A percentile compares a stretch with the other conserved stretches of the same genome.
These are phyloP conservation scores for Xiphophorus couchianus DNA, from an alignment of 2,113 vertebrate genomes.

Conservation along the genomic window DNA sequence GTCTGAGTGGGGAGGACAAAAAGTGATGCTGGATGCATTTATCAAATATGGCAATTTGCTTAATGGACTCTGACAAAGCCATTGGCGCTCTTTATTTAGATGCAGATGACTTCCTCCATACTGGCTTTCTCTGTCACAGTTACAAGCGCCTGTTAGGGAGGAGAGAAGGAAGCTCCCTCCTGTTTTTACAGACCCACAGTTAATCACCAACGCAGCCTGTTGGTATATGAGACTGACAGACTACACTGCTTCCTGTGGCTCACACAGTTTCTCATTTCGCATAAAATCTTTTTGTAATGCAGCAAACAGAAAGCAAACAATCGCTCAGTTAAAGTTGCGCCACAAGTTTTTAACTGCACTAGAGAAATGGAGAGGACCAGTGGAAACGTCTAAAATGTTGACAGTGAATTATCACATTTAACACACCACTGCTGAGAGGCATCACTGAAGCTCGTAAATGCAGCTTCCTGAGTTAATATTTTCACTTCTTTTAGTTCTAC, in stretches of 20 bases:
- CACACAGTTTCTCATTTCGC: slow-evolving; percentile 29
- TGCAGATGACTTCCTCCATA: slow-evolving; percentile 76
- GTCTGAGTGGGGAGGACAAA: slow-evolving; percentile 36
- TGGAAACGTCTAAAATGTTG: slow-evolving; percentile 24
- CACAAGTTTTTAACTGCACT: slow-evolving; percentile 10
- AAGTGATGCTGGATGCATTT: slow-evolving; percentile 63
- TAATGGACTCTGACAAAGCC: slow-evolving; percentile 81
- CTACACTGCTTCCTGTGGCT: slow-evolving; percentile 37
- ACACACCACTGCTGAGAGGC: neutral
- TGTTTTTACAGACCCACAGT: slow-evolving; percentile 58
- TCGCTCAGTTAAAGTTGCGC: slow-evolving; percentile 15
- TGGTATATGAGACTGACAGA: slow-evolving; percentile 29
- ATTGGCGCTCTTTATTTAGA: slow-evolving; percentile 78
- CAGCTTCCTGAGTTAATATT: slow-evolving; percentile 26
- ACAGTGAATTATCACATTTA: slow-evolving; percentile 7
- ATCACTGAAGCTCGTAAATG: slow-evolving; percentile 33
- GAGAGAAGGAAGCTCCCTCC: slow-evolving; percentile 40
- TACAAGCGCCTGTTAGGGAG: slow-evolving; percentile 47
- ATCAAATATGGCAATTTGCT: slow-evolving; percentile 78
- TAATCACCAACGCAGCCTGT: slow-evolving; percentile 56
- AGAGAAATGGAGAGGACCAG: slow-evolving; percentile 17
- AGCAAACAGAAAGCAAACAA: slow-evolving; percentile 31
- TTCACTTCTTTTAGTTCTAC: slow-evolving; percentile 38
- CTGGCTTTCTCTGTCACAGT: slow-evolving; percentile 62
- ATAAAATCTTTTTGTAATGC: slow-evolving; percentile 48